Evolutionary conservation across 2,888 invertebrate species (phyloP), one percentile per base, ranked within the genome.

Genomic region (Galerucella calmariensis): DNA sequence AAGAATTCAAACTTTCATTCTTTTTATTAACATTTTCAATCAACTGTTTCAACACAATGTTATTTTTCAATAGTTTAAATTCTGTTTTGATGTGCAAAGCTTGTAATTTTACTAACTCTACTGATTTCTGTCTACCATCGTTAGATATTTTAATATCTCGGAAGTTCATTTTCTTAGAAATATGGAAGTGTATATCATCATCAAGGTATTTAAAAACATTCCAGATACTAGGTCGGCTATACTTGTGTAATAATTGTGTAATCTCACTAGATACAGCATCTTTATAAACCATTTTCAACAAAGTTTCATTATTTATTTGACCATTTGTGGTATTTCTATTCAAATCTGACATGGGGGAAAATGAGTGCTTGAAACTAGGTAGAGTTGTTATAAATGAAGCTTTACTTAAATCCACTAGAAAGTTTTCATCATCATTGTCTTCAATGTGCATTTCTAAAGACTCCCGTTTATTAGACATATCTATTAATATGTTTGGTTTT

Each of bases 71-170:
- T 48, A 76, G 78, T 62, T 79, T 76, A 11, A 82, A 59, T 46
- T 82, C 81, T 3, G 77, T 79, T 68, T 78, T 77, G 46, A 80
- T 70, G 68, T 82, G 81, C 24, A 80, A 67, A 48, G 79, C 78
- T 53, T 78, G 77, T 11, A 82, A 76, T 46, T 73, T 75, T 27
- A 77, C 70, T 14, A 80, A 67, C 70, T 81, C 81, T 44, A 76
- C 74, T 62, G 44, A 58, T 59, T 72, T 71, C n/a, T 62, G 12
- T 11, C 46, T 56, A 16, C 16, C 20, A 16, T 56, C 56, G 11
- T 11, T 70, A 14, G 27, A 24, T 46, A n/a, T 65, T 10, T 67
- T 65, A 35, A 72, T 63, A 24, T 74, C 24, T 59, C 8, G 12
- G 27, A 51, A 59, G 10, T 59, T 66, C 10, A 72, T 72, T 48